These are phyloP conservation scores for Drosophila pectinifera DNA, from an alignment of 1,140 invertebrate species.

Conservation along the genomic window DNA sequence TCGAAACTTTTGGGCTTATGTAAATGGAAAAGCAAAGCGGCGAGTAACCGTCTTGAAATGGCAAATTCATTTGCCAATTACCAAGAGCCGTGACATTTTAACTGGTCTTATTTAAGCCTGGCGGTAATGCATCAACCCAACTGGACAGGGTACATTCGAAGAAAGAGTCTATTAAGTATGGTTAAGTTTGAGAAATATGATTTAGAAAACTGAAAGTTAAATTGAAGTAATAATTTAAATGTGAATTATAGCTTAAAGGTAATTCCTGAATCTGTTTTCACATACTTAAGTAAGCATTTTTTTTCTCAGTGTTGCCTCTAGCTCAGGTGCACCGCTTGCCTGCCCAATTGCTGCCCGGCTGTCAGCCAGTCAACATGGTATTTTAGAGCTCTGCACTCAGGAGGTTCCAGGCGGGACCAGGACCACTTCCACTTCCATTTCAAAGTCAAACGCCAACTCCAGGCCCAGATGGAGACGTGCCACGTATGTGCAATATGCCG, in stretches of 20 bases:
- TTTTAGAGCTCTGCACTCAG: conserved; percentile 8
- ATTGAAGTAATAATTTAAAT: background rate
- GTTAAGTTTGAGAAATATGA: background rate
- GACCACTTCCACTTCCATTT: conserved; percentile 23
- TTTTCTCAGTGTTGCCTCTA: background rate
- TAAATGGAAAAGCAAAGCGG: conserved; percentile 21
- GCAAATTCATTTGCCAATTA: conserved; percentile 35
- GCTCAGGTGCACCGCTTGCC: conserved; percentile 10
- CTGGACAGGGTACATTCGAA: background rate
- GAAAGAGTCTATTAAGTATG: background rate
- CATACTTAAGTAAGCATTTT: too few relatives aligned
- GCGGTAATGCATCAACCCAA: conserved; percentile 19
- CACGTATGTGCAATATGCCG: conserved; percentile 61
- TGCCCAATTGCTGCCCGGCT: conserved; percentile 20
- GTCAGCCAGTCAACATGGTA: conserved; percentile 6
- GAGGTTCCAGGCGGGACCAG: background rate
- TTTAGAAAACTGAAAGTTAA: background rate
- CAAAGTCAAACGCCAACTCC: conserved; percentile 14
- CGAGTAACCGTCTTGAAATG: conserved; percentile 29
- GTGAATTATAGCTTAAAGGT: too few relatives aligned
- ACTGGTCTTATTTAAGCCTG: background rate
- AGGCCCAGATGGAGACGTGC: conserved; percentile 22
- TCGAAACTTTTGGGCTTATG: conserved; percentile 41
- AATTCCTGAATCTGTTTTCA: too few relatives aligned
- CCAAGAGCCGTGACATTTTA: conserved; percentile 30